Conservation (phyloP, 64 coral and sea anemone genomes). For the Pocillopora damicornis region DNA sequence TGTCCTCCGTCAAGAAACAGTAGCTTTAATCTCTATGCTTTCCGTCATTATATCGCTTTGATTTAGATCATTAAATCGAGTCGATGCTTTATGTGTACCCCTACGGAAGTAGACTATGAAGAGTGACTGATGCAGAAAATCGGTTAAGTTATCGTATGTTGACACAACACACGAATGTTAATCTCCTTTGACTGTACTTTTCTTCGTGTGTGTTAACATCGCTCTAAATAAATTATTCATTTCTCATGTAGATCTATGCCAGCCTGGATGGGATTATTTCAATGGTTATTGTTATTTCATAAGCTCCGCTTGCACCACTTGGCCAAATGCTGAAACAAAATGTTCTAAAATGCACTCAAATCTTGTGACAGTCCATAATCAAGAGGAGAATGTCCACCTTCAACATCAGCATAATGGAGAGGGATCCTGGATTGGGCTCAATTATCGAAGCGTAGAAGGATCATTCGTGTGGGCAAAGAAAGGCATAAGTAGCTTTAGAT, state of each 20-base stretch:
- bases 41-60: too few relatives aligned
- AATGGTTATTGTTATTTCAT: constrained; percentile 24
- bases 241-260: constrained; percentile 24
- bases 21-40: too few relatives aligned
- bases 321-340: constrained; percentile 3
- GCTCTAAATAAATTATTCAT: too few relatives aligned
- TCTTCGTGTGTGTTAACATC: too few relatives aligned
- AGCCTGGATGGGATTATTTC: constrained; percentile 54
- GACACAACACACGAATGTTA: too few relatives aligned
- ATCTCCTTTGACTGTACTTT: too few relatives aligned
- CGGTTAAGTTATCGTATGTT: too few relatives aligned
- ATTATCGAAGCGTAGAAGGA: constrained; percentile 20
- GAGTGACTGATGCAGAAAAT: too few relatives aligned
- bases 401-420: constrained; percentile 30
- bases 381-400: constrained; percentile 46
- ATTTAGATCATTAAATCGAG: too few relatives aligned
- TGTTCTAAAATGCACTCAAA: constrained; percentile 9
- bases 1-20: too few relatives aligned
- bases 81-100: too few relatives aligned
- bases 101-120: too few relatives aligned
- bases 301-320: constrained; percentile 17
- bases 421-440: constrained; percentile 36
- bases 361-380: constrained; percentile 16
- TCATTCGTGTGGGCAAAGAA: constrained; percentile 31
- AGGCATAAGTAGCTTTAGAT: constrained; percentile 30